phyloP scores from a whole-genome alignment of 2,888 invertebrate species.

The Hirtodrosophila histrioides region DNA sequence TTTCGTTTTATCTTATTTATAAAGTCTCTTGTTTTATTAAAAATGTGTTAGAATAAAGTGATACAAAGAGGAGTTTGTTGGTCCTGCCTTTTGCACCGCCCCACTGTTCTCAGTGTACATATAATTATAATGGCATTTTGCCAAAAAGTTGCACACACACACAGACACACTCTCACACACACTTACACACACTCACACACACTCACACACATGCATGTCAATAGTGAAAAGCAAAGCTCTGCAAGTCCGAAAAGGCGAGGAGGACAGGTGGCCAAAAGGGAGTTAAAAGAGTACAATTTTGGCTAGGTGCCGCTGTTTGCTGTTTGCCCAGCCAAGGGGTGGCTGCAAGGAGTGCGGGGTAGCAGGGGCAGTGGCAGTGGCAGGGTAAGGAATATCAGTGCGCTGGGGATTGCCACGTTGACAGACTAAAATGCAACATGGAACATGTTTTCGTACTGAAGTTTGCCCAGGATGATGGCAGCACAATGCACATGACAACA shows the following conservation, averaged over 20 bases:
- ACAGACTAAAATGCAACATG: slow-evolving; percentile 49
- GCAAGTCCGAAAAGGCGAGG: slow-evolving; percentile 12
- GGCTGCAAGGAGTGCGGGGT: not conserved
- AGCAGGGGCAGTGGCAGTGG: not conserved
- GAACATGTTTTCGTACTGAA: slow-evolving; percentile 38
- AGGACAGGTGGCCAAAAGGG: not conserved
- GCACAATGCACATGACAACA: slow-evolving; percentile 31
- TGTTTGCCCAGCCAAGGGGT: not conserved
- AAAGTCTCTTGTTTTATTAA: too few relatives aligned
- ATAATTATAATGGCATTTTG: slow-evolving; percentile 79
- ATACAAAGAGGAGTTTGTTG: too few relatives aligned
- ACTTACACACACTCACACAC: slow-evolving; percentile 5
- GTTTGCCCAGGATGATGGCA: slow-evolving; percentile 25
- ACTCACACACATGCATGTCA: slow-evolving; percentile 14
- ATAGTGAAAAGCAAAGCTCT: slow-evolving; percentile 34
- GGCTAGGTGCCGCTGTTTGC: slow-evolving; percentile 1
- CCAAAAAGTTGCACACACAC: slow-evolving; percentile 54
- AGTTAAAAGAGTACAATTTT: slow-evolving; percentile 18
- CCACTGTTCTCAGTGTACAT: slow-evolving; percentile 5
- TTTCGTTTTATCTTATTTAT: too few relatives aligned
- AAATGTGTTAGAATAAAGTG: too few relatives aligned
- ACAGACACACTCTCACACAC: slow-evolving; percentile 9
- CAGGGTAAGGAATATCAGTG: slow-evolving; percentile 5
- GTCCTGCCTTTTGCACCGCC: too few relatives aligned
- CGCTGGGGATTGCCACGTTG: slow-evolving; percentile 43